These are phyloP conservation scores for Tetanocera ferruginea DNA, from an alignment of 2,888 invertebrate species.

Conservation along the genomic window DNA sequence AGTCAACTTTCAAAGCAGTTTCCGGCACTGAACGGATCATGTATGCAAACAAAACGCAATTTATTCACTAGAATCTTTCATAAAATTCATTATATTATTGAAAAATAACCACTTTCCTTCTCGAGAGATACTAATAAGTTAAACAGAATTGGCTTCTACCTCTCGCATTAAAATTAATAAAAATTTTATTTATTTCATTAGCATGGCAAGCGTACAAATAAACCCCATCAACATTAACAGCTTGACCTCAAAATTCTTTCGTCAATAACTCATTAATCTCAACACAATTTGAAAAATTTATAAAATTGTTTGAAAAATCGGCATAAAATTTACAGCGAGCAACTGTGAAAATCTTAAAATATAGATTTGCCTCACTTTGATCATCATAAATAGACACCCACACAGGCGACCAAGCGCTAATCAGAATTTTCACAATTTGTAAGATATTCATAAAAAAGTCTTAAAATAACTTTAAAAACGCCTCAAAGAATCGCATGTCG, in stretches of 20 bases:
- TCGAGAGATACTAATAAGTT: too few relatives aligned
- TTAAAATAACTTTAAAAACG: too few relatives aligned
- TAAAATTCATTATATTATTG: too few relatives aligned
- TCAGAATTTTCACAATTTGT: constrained; percentile 1
- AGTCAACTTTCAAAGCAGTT: too few relatives aligned
- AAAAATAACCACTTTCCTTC: too few relatives aligned
- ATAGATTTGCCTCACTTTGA: neutral
- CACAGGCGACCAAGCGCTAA: neutral
- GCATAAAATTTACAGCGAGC: neutral
- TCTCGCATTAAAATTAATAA: constrained; percentile 16
- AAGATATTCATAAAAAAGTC: neutral
- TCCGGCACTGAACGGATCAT: too few relatives aligned
- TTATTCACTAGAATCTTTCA: neutral
- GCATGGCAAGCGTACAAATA: neutral
- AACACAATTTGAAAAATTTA: neutral
- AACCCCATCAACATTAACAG: neutral
- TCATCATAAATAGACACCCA: neutral
- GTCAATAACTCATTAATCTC: constrained; percentile 17
- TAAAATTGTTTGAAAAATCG: neutral
- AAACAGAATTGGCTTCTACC: neutral
- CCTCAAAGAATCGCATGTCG: too few relatives aligned
- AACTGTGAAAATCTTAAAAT: constrained; percentile 11
- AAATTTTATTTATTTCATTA: constrained; percentile 5
- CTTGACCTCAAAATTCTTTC: constrained; percentile 22
- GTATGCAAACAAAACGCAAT: too few relatives aligned